phyloP scores from a whole-genome alignment of 2,888 invertebrate genomes.

The Tortrix viridana region DNA sequence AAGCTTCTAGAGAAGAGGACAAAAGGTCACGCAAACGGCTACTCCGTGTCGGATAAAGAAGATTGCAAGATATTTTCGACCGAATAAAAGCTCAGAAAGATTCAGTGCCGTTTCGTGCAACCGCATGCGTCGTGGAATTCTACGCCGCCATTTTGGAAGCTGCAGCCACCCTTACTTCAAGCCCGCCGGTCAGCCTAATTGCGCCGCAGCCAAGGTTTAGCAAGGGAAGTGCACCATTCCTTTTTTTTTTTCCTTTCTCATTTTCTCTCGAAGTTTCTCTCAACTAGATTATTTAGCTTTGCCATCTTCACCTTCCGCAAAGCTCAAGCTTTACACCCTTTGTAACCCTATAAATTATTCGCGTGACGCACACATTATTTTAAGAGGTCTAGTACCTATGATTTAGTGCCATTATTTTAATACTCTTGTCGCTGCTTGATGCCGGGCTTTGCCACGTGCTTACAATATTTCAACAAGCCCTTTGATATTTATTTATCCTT shows the following conservation, averaged over 20 bases:
- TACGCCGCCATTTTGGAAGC: background rate
- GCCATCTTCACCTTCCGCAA: background rate
- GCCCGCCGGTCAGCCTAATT: background rate
- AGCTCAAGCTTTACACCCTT: too few species aligned
- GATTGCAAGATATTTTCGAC: too few species aligned
- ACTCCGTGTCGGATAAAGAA: background rate
- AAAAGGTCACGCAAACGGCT: background rate
- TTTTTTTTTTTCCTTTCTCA: background rate
- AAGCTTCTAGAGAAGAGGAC: background rate
- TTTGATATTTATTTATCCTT: too few species aligned
- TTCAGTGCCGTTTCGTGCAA: slow-evolving; percentile 1
- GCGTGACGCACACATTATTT: too few species aligned
- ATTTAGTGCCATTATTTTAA: too few species aligned
- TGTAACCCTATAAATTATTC: too few species aligned
- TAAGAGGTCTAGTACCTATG: too few species aligned
- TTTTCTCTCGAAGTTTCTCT: background rate
- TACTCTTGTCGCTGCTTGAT: too few species aligned
- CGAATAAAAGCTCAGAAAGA: background rate
- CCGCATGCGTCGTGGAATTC: background rate
- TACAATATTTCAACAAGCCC: too few species aligned
- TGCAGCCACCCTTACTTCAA: background rate
- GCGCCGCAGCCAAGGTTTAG: slow-evolving; percentile 3
- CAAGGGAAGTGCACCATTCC: slow-evolving; percentile 7
- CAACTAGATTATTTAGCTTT: background rate
- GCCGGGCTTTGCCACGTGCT: too few species aligned